These are phyloP conservation scores for Cenopis cana DNA, from an alignment of 2,888 invertebrate genomes.

Conservation along the genomic window DNA sequence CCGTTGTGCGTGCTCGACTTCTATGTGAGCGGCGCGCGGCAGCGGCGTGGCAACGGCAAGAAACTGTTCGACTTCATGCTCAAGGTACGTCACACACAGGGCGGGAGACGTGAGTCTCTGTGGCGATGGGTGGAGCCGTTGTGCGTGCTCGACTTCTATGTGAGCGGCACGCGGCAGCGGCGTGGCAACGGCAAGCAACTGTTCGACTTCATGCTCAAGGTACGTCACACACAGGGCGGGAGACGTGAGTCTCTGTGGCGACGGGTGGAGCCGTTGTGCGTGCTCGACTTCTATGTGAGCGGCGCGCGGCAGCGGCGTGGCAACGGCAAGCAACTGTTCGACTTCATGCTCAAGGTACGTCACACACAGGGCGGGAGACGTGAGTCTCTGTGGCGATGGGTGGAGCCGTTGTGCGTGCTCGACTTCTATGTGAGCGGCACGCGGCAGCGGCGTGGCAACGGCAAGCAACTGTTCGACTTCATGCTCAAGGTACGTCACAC, in stretches of 20 bases:
- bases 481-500: conserved; percentile 53
- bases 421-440: too few species aligned
- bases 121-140: too few species aligned
- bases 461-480: conserved; percentile 85
- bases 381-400: neutral
- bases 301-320: conserved; percentile 96
- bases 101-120: neutral
- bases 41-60: conserved; percentile 90
- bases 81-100: conserved; percentile 52
- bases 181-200: neutral
- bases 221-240: too few species aligned
- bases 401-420: too few species aligned
- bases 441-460: conserved; percentile 93
- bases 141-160: too few species aligned
- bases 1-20: too few species aligned
- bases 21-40: too few species aligned
- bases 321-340: conserved; percentile 93
- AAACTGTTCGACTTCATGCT: conserved; percentile 69
- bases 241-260: too few species aligned
- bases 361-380: neutral
- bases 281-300: conserved; percentile 97
- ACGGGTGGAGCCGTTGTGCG: too few species aligned
- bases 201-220: neutral
- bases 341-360: conserved; percentile 92
- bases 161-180: too few species aligned